phyloP scores from a whole-genome alignment of 2,888 invertebrate genomes.

The Ennomos quercinarius region DNA sequence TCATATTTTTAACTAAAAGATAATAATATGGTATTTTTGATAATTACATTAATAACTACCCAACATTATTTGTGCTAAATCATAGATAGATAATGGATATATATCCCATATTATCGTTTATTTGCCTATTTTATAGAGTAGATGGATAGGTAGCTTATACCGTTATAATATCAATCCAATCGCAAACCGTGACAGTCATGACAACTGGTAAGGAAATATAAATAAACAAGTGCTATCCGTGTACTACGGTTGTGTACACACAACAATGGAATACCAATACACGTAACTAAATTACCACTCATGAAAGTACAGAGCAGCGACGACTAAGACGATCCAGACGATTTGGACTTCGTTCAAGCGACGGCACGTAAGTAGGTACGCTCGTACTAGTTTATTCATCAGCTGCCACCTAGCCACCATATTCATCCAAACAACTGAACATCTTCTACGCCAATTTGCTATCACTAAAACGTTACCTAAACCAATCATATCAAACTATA shows the following conservation, averaged over 20 bases:
- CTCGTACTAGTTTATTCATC: constrained; percentile 26
- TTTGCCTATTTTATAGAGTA: no score
- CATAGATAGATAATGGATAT: no score
- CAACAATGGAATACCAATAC: constrained; percentile 42
- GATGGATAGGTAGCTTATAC: no score
- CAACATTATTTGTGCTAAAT: no score
- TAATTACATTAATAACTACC: no score
- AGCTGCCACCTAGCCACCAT: constrained; percentile 15
- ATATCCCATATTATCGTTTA: no score
- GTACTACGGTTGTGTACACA: constrained; percentile 20
- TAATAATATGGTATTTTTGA: no score
- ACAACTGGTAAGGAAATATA: constrained; percentile 6
- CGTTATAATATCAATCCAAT: not conserved
- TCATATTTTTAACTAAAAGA: no score
- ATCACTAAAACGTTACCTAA: constrained; percentile 39
- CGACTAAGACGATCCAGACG: constrained; percentile 41
- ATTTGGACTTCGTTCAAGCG: constrained; percentile 57
- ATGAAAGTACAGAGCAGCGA: constrained; percentile 46
- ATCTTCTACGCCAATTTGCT: constrained; percentile 25
- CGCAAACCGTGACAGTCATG: constrained; percentile 10
- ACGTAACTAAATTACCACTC: constrained; percentile 54
- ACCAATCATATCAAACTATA: constrained; percentile 46
- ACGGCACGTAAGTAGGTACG: constrained; percentile 49
- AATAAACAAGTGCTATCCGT: constrained; percentile 13
- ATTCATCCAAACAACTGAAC: constrained; percentile 29